These are phyloP conservation scores for Polymixis flavicincta DNA, from an alignment of 2,888 invertebrate genomes.

Conservation along the genomic window DNA sequence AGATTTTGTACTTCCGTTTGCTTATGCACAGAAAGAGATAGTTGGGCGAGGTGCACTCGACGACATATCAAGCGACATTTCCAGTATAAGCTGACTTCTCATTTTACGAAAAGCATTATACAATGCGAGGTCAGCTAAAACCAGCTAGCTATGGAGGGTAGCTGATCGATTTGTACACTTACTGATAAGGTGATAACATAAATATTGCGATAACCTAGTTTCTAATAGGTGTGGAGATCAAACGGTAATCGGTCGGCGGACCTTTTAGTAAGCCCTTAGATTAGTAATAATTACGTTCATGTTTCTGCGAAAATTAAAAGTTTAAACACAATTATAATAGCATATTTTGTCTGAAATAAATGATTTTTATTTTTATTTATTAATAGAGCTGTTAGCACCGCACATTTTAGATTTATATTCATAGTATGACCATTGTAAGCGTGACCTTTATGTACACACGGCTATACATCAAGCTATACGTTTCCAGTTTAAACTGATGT, in stretches of 20 bases:
- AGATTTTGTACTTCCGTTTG: neutral
- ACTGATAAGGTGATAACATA: conserved; percentile 34
- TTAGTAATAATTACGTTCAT: neutral
- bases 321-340: too few species aligned
- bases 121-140: too few species aligned
- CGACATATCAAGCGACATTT: too few species aligned
- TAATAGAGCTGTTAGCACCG: neutral
- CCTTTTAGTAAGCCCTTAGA: neutral
- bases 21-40: too few species aligned
- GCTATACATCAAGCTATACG: too few species aligned
- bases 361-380: too few species aligned
- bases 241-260: neutral
- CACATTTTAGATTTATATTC: neutral
- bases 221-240: conserved; percentile 2
- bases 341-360: too few species aligned
- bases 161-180: conserved; percentile 24
- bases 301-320: neutral
- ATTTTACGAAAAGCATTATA: too few species aligned
- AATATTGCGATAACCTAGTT: conserved; percentile 39
- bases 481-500: too few species aligned
- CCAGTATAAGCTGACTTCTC: too few species aligned
- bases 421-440: neutral
- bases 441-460: neutral
- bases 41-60: neutral
- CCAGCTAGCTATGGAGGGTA: neutral